phyloP scores from a whole-genome alignment of 2,113 vertebrate genomes.

The Cariama cristata region DNA sequence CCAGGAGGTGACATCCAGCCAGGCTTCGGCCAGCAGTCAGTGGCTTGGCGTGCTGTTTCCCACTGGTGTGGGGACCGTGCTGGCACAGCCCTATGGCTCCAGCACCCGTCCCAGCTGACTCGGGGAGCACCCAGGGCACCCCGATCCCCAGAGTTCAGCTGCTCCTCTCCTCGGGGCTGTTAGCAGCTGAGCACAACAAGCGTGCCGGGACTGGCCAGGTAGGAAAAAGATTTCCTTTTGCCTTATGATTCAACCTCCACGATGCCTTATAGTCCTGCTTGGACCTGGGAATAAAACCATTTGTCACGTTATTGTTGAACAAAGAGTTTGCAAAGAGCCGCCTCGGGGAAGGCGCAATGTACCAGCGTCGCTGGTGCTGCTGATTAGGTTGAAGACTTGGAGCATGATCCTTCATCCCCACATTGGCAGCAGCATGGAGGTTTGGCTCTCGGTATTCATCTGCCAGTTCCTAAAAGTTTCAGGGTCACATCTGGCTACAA shows the following conservation, averaged over 20 bases:
- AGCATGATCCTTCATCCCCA: neutral
- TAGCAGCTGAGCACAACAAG: fast-evolving
- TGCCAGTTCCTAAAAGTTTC: neutral
- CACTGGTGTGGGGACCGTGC: fast-evolving
- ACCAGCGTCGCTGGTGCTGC: neutral
- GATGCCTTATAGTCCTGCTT: neutral
- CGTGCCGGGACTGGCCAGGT: fast-evolving
- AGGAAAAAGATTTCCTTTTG: neutral
- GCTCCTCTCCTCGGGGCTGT: fast-evolving
- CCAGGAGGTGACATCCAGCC: neutral
- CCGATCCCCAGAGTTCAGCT: neutral
- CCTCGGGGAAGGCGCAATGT: neutral
- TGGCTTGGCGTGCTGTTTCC: neutral
- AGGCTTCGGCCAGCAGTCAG: fast-evolving
- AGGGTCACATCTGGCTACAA: constrained; percentile 27
- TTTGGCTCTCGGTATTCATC: neutral
- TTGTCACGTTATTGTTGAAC: neutral
- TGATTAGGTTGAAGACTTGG: neutral
- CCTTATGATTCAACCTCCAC: neutral
- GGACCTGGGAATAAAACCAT: neutral
- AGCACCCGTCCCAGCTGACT: neutral
- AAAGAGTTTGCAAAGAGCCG: neutral
- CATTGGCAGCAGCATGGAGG: neutral
- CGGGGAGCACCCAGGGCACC: neutral
- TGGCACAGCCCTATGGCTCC: fast-evolving